These are phyloP conservation scores for Polymixis lichenea DNA, from an alignment of 2,888 invertebrate species.

Conservation along the genomic window DNA sequence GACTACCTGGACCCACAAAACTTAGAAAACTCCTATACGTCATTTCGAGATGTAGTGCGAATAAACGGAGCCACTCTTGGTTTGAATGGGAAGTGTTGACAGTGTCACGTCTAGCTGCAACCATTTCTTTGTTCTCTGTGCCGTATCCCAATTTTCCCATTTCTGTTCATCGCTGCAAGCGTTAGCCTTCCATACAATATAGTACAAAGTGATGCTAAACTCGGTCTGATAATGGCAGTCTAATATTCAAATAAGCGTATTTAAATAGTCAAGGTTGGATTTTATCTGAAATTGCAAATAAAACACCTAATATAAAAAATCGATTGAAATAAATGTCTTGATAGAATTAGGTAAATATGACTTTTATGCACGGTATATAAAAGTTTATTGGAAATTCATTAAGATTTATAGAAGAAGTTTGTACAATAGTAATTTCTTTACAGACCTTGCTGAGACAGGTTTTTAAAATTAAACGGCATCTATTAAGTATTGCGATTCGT, in stretches of 20 bases:
- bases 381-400: background rate
- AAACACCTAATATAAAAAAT: background rate
- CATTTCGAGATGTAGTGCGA: background rate
- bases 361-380: background rate
- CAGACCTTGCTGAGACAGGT: background rate
- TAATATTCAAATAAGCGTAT: background rate
- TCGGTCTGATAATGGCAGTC: too few species aligned
- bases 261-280: background rate
- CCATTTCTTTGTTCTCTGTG: too few species aligned
- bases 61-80: background rate
- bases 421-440: background rate
- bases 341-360: background rate
- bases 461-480: background rate
- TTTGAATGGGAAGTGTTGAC: background rate
- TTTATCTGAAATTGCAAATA: background rate
- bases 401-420: constrained; percentile 1
- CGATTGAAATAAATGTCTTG: background rate
- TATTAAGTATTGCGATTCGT: background rate
- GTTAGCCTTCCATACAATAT: too few species aligned
- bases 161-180: too few species aligned
- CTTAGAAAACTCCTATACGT: background rate
- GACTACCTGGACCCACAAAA: too few species aligned
- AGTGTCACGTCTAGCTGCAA: too few species aligned
- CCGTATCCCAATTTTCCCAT: background rate
- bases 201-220: background rate